Base-by-base conservation (phyloP, 2,113 vertebrate species). In the Acrocephalus kingi region DNA sequence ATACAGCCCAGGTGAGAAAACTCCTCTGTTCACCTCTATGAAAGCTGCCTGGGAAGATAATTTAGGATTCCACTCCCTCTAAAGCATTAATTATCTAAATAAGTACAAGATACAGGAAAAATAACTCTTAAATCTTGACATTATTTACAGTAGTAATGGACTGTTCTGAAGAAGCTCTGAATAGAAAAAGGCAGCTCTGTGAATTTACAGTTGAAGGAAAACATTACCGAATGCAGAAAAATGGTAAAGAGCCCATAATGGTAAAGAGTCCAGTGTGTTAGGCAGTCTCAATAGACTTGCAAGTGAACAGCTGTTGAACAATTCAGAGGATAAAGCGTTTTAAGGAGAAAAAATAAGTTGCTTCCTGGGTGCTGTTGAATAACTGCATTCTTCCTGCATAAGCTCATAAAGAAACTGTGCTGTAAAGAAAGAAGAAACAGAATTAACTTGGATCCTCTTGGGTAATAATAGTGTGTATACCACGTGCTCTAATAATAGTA, bases 361-460 rank as follows among this genome's bases (percentile, higher is more conserved):
- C 43, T 96, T 94, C 63, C 55, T 94, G 79, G 79, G 79, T 90
- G 63, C 83, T 86, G 20, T 43, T 89, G 78, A 95, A 51, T 55
- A 63, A 43, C 59, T 46, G 7, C 75, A 81, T 94, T 92, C 52
- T 93, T 94, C 82, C 33, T 82, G 52, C 13, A 15, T 89, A 87
- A 89, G 41, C 19, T 95, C 79, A 91, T 59, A 77, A 80, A 88
- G 67, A 80, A 91, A 80, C 51, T 25, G 46, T 69, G 23, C 59
- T 72, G 43, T 74, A 35, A 95, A 91, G 59, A 91, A 93, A 95
- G 43, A 51, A 67, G 81, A 90, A 94, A n/a, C 64, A 81, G 61
- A 92, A 85, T 54, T 87, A 62, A 76, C 27, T 85, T 54, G 69
- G 11, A 28, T 61, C 39, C 13, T 89, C 66, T 78, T 87, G 48